Evolutionary conservation across 2,888 invertebrate species (phyloP), one percentile per base, ranked within the genome.

Genomic region (Neria commutata): DNA sequence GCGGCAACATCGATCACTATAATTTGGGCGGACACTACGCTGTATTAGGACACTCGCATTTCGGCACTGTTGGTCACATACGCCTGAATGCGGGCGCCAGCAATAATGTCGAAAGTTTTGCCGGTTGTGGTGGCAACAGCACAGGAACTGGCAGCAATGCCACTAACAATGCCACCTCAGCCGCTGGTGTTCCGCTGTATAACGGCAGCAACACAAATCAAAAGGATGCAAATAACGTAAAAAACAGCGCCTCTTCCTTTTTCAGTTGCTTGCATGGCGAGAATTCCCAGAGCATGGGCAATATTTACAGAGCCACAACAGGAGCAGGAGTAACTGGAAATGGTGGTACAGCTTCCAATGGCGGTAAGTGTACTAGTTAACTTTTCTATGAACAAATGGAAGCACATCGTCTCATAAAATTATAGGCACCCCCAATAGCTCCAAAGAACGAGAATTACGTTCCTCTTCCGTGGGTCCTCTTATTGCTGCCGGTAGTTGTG

Each of bases 1-100:
- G 88, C 73, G 86, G 88, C 56, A 86, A 87, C 73, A 84, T 85
- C 57, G 83, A 83, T 69, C 83, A 83, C 63, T 83, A 82, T 47
- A 83, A 83, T 67, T 67, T 82, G 10, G 82, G 82, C 3, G 81
- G 82, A 0, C 82, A 82, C 52, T 82, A 82, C 56, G 82, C 82
- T 0, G 81, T 82, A 6, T 64, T 82, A 46, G 82, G 82, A 0
- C 82, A 81, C 62, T 82, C 82, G 1, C 82, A 82, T 63, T 81
- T 78, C n/a, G 81, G 82, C 21, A 81, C 82, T 0, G 81, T 83
- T 2, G 81, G 82, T 0, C 83, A 83, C 60, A 81, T 82, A 61
- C 75, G 83, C 0, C 59, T 82, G 24, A 82, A 82, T 71, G 73
- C 80, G 0, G 61, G 69, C 1, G 58, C 64, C 16, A 50, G 58